Conservation (phyloP, 2,888 invertebrate genomes). For the Enchytraeus crypticus region DNA sequence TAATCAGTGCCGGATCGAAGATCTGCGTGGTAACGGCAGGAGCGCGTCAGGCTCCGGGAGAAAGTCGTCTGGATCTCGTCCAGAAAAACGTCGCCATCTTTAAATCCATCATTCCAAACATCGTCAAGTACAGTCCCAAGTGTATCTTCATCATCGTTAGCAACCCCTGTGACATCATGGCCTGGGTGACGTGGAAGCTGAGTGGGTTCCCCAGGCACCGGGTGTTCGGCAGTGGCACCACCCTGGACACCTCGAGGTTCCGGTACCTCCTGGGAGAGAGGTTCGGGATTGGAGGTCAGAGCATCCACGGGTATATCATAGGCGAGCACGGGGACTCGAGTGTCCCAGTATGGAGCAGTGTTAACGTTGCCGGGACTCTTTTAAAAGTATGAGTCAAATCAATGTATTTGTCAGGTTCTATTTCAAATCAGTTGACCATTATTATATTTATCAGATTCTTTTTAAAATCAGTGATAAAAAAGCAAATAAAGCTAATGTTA, state of each 20-base stretch:
- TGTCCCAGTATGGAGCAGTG: constrained; percentile 86
- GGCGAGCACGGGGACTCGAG: constrained; percentile 89
- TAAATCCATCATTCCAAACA: constrained; percentile 71
- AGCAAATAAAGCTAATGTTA: no score
- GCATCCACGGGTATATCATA: constrained; percentile 84
- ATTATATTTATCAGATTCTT: no score
- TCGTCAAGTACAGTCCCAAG: constrained; percentile 75
- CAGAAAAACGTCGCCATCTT: constrained; percentile 83
- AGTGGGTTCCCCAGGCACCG: constrained; percentile 78
- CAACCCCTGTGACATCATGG: constrained; percentile 84
- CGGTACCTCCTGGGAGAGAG: constrained; percentile 75
- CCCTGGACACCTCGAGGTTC: constrained; percentile 83
- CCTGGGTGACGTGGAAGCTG: constrained; percentile 88
- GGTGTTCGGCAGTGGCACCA: constrained; percentile 85
- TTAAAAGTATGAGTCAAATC: constrained; percentile 56
- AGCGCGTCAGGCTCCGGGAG: constrained; percentile 79
- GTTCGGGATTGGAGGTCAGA: constrained; percentile 70
- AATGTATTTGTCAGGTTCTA: no score
- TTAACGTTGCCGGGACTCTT: constrained; percentile 80
- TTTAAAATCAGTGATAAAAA: no score
- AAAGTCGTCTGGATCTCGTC: constrained; percentile 72
- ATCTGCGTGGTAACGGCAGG: constrained; percentile 85
- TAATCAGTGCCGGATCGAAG: constrained; percentile 69
- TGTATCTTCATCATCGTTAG: constrained; percentile 76
- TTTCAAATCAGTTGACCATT: no score